Conservation (phyloP, 1,140 invertebrate species). For the Acromyrmex charruanus region DNA sequence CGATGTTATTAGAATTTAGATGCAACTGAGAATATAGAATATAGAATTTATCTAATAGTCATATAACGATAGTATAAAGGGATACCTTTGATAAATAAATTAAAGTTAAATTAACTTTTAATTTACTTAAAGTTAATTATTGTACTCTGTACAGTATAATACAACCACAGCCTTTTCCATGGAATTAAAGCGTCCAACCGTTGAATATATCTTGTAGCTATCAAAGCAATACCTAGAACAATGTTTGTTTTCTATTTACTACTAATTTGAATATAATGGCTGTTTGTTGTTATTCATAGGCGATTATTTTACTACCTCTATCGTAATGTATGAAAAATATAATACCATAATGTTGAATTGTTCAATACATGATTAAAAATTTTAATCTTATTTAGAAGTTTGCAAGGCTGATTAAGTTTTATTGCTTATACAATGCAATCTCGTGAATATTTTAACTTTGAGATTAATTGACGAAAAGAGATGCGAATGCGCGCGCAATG, state of each 20-base stretch:
- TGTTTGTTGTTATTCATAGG: background rate
- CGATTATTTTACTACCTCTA: background rate
- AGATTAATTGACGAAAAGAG: slow-evolving; percentile 21
- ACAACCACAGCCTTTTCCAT: slow-evolving; percentile 9
- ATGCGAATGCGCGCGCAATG: background rate
- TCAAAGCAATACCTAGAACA: background rate
- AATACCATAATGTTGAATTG: background rate
- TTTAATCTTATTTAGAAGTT: slow-evolving; percentile 8
- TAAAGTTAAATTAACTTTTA: slow-evolving; percentile 31
- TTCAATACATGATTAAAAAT: slow-evolving; percentile 3
- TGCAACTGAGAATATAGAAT: background rate
- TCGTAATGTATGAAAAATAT: background rate
- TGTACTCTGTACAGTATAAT: background rate
- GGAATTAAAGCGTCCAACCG: background rate
- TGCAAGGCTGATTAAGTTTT: slow-evolving; percentile 2
- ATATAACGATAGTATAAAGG: background rate
- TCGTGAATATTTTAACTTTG: slow-evolving; percentile 26
- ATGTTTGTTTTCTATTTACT: slow-evolving; percentile 9
- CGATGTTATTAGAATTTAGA: background rate
- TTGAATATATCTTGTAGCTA: background rate
- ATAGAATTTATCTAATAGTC: background rate
- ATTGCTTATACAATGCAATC: background rate
- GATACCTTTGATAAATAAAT: background rate
- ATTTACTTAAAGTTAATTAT: slow-evolving; percentile 22
- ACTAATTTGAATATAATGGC: background rate